phyloP scores from a whole-genome alignment of 2,888 invertebrate genomes.

The Dryocosmus kuriphilus region DNA sequence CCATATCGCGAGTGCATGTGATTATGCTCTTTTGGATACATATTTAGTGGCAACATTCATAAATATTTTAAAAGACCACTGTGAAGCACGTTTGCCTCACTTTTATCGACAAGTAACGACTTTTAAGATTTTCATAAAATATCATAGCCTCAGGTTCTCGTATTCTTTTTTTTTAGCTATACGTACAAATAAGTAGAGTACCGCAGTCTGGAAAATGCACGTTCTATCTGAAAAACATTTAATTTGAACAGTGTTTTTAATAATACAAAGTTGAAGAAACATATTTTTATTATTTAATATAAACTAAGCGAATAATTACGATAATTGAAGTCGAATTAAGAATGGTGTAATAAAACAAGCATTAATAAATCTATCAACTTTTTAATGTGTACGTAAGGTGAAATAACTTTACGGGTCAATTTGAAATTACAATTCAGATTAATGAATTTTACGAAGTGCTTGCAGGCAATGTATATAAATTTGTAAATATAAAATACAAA shows the following conservation, averaged over 20 bases:
- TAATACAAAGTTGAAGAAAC: not conserved
- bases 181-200: not conserved
- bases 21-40: conserved; percentile 23
- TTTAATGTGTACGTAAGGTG: not conserved
- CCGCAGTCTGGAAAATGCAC: not conserved
- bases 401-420: not conserved
- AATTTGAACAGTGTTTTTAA: not conserved
- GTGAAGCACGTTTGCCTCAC: conserved; percentile 10
- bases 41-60: conserved; percentile 15
- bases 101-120: conserved; percentile 20
- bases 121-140: conserved; percentile 28
- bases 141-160: not conserved
- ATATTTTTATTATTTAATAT: not conserved
- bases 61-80: conserved; percentile 34
- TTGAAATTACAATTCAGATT: not conserved
- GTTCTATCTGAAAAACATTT: not conserved
- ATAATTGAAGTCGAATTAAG: not conserved
- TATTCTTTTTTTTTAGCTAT: not conserved
- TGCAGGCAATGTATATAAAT: not conserved
- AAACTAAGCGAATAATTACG: not conserved
- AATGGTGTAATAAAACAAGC: not conserved
- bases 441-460: not conserved
- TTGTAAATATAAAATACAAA: not conserved
- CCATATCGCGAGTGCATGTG: not conserved
- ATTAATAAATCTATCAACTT: not conserved